A percentile compares a stretch with the other conserved stretches of the same genome.
phyloP scores from a whole-genome alignment of 2,797 vertebrate species.

The Helarctos malayanus region DNA sequence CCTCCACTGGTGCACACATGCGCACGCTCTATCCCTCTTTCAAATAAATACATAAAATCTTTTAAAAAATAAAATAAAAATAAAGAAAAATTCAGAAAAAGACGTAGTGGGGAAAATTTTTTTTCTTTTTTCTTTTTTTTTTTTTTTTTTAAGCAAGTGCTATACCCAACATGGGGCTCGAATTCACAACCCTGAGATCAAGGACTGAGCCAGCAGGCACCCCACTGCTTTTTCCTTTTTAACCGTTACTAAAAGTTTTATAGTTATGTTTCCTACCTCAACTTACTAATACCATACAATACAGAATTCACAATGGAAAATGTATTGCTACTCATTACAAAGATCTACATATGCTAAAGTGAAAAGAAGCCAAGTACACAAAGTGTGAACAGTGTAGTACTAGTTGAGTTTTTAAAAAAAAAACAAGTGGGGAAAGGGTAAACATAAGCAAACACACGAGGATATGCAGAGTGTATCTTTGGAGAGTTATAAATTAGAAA shows the following conservation, averaged over 20 bases:
- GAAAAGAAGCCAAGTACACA: not conserved
- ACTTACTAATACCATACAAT: not conserved
- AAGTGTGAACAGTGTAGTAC: not conserved
- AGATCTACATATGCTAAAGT: not conserved
- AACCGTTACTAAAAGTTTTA: not conserved
- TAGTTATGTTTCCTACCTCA: not conserved
- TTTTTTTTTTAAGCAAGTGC: not conserved
- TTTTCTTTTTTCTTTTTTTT: not conserved
- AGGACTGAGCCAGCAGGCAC: too few relatives aligned
- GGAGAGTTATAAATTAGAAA: not conserved
- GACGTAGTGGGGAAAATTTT: not conserved
- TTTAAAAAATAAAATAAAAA: too few relatives aligned
- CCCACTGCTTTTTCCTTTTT: not conserved
- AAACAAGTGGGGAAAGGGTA: not conserved
- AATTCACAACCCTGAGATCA: too few relatives aligned
- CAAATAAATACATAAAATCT: too few relatives aligned
- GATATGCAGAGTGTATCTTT: not conserved
- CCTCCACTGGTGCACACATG: too few relatives aligned
- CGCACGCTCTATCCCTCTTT: too few relatives aligned
- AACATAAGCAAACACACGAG: not conserved
- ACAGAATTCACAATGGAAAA: not conserved
- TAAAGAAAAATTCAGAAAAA: not conserved
- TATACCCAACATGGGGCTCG: too few relatives aligned
- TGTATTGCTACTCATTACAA: not conserved
- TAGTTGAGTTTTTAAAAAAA: not conserved